Evolutionary conservation across 2,888 invertebrate genomes (phyloP), one percentile per base, ranked within the genome.

Genomic region (Panopea generosa): DNA sequence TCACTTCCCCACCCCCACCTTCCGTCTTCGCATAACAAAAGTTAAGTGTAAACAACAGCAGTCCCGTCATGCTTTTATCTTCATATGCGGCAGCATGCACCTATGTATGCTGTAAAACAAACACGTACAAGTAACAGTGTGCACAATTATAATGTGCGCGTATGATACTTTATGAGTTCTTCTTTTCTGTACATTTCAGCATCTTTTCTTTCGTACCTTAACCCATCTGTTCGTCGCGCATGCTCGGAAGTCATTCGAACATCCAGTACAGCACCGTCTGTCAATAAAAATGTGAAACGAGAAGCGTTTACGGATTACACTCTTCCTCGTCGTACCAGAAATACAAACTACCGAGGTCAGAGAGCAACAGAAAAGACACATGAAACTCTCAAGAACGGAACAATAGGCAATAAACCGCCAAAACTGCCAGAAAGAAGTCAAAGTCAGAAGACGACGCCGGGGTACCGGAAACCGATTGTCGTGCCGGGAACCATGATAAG

Each of bases 221-320:
- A 77, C 33, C 80, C 80, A 9, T 69, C 72, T 1, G 70, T 73
- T 2, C 69, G 80, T n/a, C 80, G 80, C 14, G 80, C 80, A 33
- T 80, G 76, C 67, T 73, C 80, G 9, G 80, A 80, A 33, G 76
- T 70, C 16, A 77, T 80, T 16, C 57, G 68, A 16, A 55, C 73
- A 7, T 57, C 70, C 24, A 62, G 61, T 57, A n/a, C 14, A n/a
- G 9, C 70, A n/a, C 33, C 4, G 11, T 33, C 33, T 33, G 33
- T 33, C 33, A 53, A 29, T 0, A 62, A 26, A 16, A 33, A 49
- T 2, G 59, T 47, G 22, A 55, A 47, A 14, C 70, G 73, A 16
- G 76, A 80, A 55, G 80, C 80, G 1, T 80, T 80, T 47, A 55
- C 69, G 2, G 60, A 72, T 14, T 57, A 56, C 18, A 38, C 59